phyloP scores from a whole-genome alignment of 1,140 invertebrate species.

The Caerostris extrusa region DNA sequence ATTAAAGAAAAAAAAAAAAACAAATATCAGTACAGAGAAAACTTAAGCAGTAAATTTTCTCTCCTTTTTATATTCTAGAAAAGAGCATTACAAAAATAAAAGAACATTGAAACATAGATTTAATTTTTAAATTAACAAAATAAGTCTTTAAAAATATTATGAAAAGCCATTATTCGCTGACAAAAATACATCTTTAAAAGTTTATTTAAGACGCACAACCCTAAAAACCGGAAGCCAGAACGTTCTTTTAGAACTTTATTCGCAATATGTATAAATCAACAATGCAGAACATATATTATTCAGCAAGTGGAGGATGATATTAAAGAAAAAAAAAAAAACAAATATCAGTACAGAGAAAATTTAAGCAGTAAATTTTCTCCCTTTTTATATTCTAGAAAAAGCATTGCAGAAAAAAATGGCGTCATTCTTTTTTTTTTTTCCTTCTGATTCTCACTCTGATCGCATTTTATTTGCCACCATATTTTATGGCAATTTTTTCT shows the following conservation, averaged over 20 bases:
- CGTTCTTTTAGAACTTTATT: too few species aligned
- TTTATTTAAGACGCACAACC: too few species aligned
- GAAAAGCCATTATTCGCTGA: too few species aligned
- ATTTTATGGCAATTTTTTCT: conserved; percentile 48
- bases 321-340: conserved; percentile 19
- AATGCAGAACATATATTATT: neutral
- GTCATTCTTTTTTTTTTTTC: conserved; percentile 45
- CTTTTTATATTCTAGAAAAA: conserved; percentile 43
- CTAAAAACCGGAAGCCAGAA: too few species aligned
- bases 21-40: neutral
- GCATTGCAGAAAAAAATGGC: neutral
- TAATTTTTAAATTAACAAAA: too few species aligned
- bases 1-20: neutral
- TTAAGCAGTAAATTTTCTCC: conserved; percentile 55
- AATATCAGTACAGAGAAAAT: conserved; percentile 1
- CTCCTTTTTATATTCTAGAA: neutral
- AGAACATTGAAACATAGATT: neutral
- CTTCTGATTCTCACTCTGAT: conserved; percentile 8
- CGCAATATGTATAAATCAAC: neutral
- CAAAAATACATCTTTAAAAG: too few species aligned
- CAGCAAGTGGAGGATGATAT: neutral
- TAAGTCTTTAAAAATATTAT: too few species aligned
- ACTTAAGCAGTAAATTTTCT: conserved; percentile 30
- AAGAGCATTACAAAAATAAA: too few species aligned
- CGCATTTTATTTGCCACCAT: conserved; percentile 64